phyloP scores from a whole-genome alignment of 2,113 vertebrate species.

The Leuciscus idus region DNA sequence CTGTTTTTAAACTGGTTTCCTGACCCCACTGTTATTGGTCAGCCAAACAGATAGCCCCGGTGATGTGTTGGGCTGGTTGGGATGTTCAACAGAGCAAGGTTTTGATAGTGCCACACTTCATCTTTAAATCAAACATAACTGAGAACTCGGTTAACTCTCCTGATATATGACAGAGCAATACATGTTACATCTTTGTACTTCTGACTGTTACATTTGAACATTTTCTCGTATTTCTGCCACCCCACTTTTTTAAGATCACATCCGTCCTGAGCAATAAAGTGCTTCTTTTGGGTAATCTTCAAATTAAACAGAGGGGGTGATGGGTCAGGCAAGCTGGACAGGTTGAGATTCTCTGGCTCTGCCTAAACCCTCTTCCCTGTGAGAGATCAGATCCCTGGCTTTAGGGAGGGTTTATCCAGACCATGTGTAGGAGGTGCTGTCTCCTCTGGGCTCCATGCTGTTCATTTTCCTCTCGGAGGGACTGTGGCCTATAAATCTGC shows the following conservation, averaged over 20 bases:
- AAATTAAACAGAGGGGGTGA: slow-evolving; percentile 48
- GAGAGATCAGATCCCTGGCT: slow-evolving; percentile 41
- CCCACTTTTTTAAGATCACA: slow-evolving; percentile 12
- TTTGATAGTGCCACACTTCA: neutral
- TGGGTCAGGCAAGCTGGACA: slow-evolving; percentile 45
- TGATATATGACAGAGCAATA: neutral
- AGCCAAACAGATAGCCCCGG: neutral
- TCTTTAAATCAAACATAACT: neutral
- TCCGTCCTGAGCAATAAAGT: slow-evolving; percentile 15
- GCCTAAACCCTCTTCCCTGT: slow-evolving; percentile 2
- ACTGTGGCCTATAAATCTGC: slow-evolving; percentile 77
- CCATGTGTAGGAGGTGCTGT: slow-evolving; percentile 34
- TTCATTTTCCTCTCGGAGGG: slow-evolving; percentile 74
- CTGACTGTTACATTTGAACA: neutral
- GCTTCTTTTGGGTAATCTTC: slow-evolving; percentile 41
- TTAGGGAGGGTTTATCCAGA: slow-evolving; percentile 50
- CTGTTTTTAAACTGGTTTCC: neutral
- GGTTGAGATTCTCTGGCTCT: slow-evolving; percentile 36
- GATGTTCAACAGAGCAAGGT: neutral
- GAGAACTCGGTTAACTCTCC: neutral
- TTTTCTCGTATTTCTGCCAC: neutral
- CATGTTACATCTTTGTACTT: neutral
- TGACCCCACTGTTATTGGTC: neutral
- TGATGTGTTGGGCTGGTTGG: neutral
- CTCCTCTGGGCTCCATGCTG: slow-evolving; percentile 34